Base-by-base conservation (phyloP, 2,113 vertebrate species). In the Xyliphius kryptos region DNA sequence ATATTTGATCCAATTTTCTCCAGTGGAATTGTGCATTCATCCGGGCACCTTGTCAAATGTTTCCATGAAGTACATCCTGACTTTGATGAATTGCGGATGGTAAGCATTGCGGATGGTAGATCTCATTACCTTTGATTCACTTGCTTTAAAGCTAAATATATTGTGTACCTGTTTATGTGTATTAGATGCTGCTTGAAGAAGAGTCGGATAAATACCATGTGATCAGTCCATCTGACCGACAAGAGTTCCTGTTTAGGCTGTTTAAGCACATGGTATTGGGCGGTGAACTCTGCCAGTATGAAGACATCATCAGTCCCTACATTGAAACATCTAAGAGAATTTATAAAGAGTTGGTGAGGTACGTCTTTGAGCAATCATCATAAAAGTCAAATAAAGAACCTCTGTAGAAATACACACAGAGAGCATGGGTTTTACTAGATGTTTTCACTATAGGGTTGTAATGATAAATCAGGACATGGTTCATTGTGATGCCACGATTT, bases 201-300 rank as follows among this genome's bases (percentile, higher is more conserved):
- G 91, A 93, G 63, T 92, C 88, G 0, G 85, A 94, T 59, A 83
- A 91, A n/a, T n/a, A 91, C 75, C 74, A 86, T 12, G 49, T 86
- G 72, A 84, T 97, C 38, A 88, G 86, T 73, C 76, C 59, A 2
- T 26, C 69, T 55, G 89, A 91, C 59, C 88, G 91, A 0, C 69
- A 85, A 20, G 94, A 99, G 77, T 96, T 99, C 73, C 80, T 99
- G 1, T 98, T 97, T 72, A 80, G 85, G 67, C 85, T 99, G 69
- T 98, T 99, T 79, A 93, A 95, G 74, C 93, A 99, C 69, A 77
- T 98, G 57, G 95, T 92, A 75, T 77, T 98, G n/a, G 96, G 96
- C 69, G 96, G 96, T 75, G 59, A 85, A 43, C 84, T 97, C 43
- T 96, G 94, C 79, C 96, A 99, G 56, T 92, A 90, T 60, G 96